Evolutionary conservation across 2,113 vertebrate genomes (phyloP).

Genomic region (Romanogobio albipinnatus): DNA sequence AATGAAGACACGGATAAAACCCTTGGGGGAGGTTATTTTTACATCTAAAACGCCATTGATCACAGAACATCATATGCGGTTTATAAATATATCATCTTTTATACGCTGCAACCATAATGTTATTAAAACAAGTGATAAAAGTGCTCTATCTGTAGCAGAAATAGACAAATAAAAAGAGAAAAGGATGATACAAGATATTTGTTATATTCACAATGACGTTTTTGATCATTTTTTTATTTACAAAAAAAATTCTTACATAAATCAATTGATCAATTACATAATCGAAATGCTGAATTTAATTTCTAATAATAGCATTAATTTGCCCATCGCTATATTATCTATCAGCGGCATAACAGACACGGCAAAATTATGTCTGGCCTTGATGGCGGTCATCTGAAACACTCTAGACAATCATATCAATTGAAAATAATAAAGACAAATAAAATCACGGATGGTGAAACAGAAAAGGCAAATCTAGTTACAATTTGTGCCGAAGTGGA

Average conservation of each 20-base stretch:
- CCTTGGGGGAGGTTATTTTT: slow-evolving; percentile 8
- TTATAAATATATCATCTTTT: not conserved
- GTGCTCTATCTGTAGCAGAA: not conserved
- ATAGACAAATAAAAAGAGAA: not conserved
- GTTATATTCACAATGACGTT: not conserved
- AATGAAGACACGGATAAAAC: slow-evolving; percentile 29
- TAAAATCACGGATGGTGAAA: not conserved
- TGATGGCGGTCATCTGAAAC: not conserved
- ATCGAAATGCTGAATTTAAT: too few species aligned
- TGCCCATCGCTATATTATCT: not conserved
- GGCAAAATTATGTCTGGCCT: not conserved
- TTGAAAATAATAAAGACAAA: not conserved
- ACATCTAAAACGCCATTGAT: slow-evolving; percentile 8
- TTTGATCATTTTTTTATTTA: not conserved
- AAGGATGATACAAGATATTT: not conserved
- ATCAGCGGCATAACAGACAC: not conserved
- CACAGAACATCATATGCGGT: not conserved
- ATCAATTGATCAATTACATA: not conserved
- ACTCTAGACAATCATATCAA: not conserved
- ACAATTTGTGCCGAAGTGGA: not conserved
- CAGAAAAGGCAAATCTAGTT: not conserved
- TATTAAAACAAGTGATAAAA: not conserved
- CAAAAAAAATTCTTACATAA: too few species aligned
- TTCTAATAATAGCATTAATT: not conserved
- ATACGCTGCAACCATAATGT: not conserved